phyloP scores from a whole-genome alignment of 2,113 vertebrate genomes.

The Crocuta crocuta region DNA sequence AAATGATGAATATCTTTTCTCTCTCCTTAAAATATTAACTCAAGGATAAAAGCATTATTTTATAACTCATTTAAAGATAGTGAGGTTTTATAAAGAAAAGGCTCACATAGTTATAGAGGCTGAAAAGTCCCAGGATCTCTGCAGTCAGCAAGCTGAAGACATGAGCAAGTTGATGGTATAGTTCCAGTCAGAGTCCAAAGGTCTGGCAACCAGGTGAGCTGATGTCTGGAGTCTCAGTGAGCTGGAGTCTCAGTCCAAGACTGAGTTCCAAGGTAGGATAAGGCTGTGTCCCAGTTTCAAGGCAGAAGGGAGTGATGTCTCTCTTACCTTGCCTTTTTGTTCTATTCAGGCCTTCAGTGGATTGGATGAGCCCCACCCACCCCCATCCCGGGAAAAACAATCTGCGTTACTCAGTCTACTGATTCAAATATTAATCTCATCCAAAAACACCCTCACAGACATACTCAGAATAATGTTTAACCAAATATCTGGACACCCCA shows the following conservation, averaged over 20 bases:
- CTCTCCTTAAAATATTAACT: constrained; percentile 14
- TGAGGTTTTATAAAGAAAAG: background rate
- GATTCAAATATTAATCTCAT: no score
- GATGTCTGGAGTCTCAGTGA: background rate
- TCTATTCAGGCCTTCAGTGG: no score
- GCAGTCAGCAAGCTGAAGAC: background rate
- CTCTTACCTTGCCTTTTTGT: background rate
- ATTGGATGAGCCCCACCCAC: no score
- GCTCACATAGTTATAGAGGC: background rate
- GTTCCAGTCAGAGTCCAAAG: background rate
- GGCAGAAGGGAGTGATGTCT: background rate
- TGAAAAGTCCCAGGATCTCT: background rate
- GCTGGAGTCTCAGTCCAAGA: background rate
- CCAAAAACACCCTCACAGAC: no score
- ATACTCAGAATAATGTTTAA: background rate
- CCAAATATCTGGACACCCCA: background rate
- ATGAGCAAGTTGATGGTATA: background rate
- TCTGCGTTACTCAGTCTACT: no score
- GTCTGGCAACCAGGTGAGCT: background rate
- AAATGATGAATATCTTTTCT: background rate
- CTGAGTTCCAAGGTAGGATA: background rate
- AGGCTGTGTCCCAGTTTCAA: background rate
- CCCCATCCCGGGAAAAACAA: no score
- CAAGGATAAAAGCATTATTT: background rate
- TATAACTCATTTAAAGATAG: background rate